Evolutionary conservation across 2,797 vertebrate species (phyloP).

Genomic region (Tragelaphus eurycerus): DNA sequence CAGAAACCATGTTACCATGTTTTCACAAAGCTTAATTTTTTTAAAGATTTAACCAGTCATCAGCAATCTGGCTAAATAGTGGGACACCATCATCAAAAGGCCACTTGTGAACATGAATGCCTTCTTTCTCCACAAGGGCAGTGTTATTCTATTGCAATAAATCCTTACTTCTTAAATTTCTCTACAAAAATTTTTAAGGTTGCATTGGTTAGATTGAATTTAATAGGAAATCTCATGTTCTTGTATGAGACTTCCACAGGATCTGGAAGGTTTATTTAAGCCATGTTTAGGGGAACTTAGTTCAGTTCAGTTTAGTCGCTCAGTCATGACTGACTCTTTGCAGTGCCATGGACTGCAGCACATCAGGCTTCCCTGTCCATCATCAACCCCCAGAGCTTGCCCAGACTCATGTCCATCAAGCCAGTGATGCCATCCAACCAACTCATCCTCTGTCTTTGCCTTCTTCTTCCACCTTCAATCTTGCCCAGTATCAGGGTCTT

Average conservation of each 20-base stretch:
- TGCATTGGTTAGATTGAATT: background rate
- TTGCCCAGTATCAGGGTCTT: background rate
- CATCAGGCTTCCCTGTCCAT: background rate
- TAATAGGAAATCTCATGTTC: background rate
- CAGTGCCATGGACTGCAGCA: background rate
- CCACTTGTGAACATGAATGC: background rate
- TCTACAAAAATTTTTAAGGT: background rate
- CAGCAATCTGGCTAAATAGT: conserved; percentile 97
- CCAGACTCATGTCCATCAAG: background rate
- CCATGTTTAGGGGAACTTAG: background rate
- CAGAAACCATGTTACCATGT: conserved; percentile 92
- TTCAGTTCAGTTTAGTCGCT: background rate
- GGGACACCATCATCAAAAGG: conserved; percentile 96
- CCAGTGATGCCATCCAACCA: background rate
- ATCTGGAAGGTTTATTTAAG: background rate
- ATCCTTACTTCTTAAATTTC: background rate
- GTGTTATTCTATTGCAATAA: background rate
- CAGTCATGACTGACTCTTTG: background rate
- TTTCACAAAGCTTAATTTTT: conserved; percentile 97
- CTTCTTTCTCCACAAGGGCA: background rate
- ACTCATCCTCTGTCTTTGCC: accelerated
- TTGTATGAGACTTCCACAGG: background rate
- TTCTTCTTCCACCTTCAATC: background rate
- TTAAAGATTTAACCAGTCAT: conserved; percentile 97
- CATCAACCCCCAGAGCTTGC: background rate